Percentiles rank a stretch among this genome's conserved stretches.
Evolutionary conservation across 2,888 invertebrate species (phyloP).

Genomic region (Plebejus argus): DNA sequence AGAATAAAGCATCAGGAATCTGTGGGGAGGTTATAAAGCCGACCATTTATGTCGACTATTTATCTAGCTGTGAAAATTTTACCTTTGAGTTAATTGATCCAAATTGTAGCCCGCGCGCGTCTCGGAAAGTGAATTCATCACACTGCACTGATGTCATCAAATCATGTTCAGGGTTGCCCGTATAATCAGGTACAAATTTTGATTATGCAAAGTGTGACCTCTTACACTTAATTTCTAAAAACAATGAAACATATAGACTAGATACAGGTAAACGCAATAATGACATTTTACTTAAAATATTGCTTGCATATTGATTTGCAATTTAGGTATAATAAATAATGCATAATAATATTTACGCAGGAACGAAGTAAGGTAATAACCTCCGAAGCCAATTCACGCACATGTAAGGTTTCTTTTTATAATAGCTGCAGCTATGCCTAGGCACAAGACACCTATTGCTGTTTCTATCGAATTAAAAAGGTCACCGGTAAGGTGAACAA

Average conservation of each 20-base stretch:
- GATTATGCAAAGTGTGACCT: no score
- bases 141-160: slow-evolving; percentile 7
- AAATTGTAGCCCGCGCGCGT: not conserved
- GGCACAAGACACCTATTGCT: not conserved
- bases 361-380: slow-evolving; percentile 16
- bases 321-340: not conserved
- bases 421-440: not conserved
- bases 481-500: not conserved
- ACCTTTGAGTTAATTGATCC: not conserved
- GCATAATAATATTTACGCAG: slow-evolving; percentile 15
- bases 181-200: not conserved
- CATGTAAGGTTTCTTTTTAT: slow-evolving; percentile 15
- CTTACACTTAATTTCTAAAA: no score
- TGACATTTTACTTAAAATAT: no score
- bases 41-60: no score
- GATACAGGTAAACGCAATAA: not conserved
- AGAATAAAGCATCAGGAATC: no score
- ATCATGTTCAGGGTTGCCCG: not conserved
- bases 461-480: slow-evolving; percentile 1
- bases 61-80: not conserved
- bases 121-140: slow-evolving; percentile 8
- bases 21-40: no score
- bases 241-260: not conserved
- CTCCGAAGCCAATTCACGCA: slow-evolving; percentile 24
- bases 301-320: not conserved